These are phyloP conservation scores for Cyanistes caeruleus DNA, from an alignment of 2,113 vertebrate species.

Conservation along the genomic window DNA sequence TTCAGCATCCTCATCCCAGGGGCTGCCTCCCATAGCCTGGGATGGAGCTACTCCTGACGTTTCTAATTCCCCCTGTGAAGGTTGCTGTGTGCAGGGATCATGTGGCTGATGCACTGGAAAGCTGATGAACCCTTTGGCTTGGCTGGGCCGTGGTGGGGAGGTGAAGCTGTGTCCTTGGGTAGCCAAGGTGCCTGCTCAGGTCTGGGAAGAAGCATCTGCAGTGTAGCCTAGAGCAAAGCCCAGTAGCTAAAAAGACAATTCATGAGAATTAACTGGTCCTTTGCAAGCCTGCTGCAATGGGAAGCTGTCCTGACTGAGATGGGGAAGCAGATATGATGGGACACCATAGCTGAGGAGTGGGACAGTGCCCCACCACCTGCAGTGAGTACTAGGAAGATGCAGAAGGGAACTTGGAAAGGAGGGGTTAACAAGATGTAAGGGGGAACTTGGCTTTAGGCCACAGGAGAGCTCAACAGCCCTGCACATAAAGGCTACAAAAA, in stretches of 20 bases:
- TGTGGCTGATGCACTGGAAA: neutral
- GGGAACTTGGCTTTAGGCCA: neutral
- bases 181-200: neutral
- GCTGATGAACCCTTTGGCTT: neutral
- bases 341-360: neutral
- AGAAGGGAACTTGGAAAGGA: neutral
- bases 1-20: neutral
- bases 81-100: too few species aligned
- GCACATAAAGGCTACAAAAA: neutral
- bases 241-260: neutral
- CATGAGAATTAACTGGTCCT: neutral
- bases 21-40: neutral
- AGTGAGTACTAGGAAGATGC: fast-evolving
- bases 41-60: neutral
- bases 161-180: neutral
- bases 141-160: fast-evolving
- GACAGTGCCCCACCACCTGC: neutral
- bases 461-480: neutral
- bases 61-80: neutral
- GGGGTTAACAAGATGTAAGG: fast-evolving
- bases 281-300: fast-evolving
- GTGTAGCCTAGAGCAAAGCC: fast-evolving
- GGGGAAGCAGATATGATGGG: neutral
- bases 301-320: neutral
- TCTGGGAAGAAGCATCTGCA: neutral